Percentiles rank a stretch among this genome's conserved stretches.
phyloP scores from a whole-genome alignment of 2,888 invertebrate species.

The Malthinus seriepunctatus region DNA sequence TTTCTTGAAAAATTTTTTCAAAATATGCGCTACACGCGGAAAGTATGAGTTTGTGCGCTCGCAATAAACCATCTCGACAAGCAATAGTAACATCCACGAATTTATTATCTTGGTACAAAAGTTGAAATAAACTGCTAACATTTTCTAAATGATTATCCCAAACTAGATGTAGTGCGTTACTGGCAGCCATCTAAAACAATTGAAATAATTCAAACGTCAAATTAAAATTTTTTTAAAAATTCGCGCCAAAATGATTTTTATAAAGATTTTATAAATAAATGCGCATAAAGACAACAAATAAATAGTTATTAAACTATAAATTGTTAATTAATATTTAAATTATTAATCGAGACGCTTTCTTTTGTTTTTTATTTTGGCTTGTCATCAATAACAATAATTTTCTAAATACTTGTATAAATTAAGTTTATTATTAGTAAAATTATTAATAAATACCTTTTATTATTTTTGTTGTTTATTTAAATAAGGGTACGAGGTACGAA shows the following conservation, averaged over 20 bases:
- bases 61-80: slow-evolving; percentile 71
- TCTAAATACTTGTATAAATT: no score
- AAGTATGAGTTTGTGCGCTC: slow-evolving; percentile 72
- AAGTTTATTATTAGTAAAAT: neutral
- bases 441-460: neutral
- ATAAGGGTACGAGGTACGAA: slow-evolving; percentile 3
- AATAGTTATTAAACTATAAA: no score
- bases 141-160: slow-evolving; percentile 77
- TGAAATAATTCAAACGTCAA: neutral
- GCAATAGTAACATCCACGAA: slow-evolving; percentile 72
- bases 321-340: no score
- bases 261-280: neutral
- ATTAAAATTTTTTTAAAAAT: no score
- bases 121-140: slow-evolving; percentile 69
- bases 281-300: neutral
- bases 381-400: neutral
- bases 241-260: neutral
- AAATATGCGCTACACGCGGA: slow-evolving; percentile 79
- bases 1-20: slow-evolving; percentile 74
- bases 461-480: neutral
- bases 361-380: neutral
- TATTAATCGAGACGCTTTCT: no score
- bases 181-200: slow-evolving; percentile 16
- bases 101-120: slow-evolving; percentile 69
- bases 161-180: slow-evolving; percentile 62